Evolutionary conservation across 2,113 vertebrate species (phyloP), one percentile per base, ranked within the genome.

Genomic region (Syrrhaptes paradoxus): DNA sequence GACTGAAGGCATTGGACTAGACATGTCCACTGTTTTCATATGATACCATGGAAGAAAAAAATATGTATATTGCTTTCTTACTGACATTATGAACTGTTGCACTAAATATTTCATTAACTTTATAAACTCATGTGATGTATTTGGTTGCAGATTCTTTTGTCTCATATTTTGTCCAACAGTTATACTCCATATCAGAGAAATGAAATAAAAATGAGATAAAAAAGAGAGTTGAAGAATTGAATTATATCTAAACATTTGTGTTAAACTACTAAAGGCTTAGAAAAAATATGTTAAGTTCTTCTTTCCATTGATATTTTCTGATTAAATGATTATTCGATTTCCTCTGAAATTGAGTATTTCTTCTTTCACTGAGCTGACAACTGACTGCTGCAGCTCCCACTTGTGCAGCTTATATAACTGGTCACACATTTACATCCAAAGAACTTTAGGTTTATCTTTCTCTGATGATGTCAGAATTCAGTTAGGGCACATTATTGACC

Each of bases 51-150:
- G 31, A 65, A 70, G 58, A 91, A 91, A 87, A 66, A 67, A 7
- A 61, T 36, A 74, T 21, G 5, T 38, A 45, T 7, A 21, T 34
- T 71, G 3, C 6, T 54, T 75, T 87, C 66, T 70, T 55, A 62
- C 51, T 85, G 16, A 94, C 86, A 93, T 61, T 82, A 34, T 15
- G 24, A 91, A 51, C 6, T 51, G 12, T 32, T 75, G 17, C 12
- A 83, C 38, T 71, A 93, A 95, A 66, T 65, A 89, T 84, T 95
- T 95, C 77, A 93, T 95, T 96, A 95, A 58, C 25, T 90, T 52
- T 17, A 15, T 4, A 21, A 89, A 52, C 61, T 96, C 46, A 51
- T 94, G 94, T 97, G 43, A 82, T 87, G 46, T n/a, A 79, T 90
- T 91, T 62, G 20, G 87, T 48, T 95, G 29, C 26, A 86, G 11